Evolutionary conservation across 2,113 vertebrate species (phyloP).

Genomic region (Ranitomeya imitator): DNA sequence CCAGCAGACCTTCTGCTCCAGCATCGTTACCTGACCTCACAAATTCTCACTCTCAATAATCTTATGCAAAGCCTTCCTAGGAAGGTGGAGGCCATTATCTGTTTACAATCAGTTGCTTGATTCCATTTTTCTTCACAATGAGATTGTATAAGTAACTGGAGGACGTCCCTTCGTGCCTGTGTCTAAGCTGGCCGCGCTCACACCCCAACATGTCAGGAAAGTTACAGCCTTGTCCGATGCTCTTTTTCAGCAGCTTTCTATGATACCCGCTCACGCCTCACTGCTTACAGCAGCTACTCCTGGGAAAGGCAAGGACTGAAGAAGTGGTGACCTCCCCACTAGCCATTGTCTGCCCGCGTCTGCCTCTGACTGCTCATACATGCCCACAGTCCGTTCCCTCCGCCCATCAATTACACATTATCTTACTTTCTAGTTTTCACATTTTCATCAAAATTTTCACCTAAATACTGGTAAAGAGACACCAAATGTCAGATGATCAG

Average conservation of each 20-base stretch:
- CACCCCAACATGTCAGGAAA: slow-evolving; percentile 7
- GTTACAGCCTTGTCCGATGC: neutral
- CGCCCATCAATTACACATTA: neutral
- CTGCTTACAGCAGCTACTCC: slow-evolving; percentile 42
- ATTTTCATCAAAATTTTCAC: slow-evolving; percentile 11
- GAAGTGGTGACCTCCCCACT: slow-evolving; percentile 43
- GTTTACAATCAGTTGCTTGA: too few species aligned
- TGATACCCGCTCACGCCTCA: neutral
- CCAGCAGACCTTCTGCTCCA: too few species aligned
- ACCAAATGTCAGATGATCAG: neutral
- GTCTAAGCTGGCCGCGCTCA: neutral
- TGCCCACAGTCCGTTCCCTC: neutral
- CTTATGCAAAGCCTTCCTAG: too few species aligned
- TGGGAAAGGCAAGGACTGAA: slow-evolving; percentile 44
- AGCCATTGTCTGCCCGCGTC: neutral
- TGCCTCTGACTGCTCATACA: slow-evolving; percentile 38
- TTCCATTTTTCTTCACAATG: too few species aligned
- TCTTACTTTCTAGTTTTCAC: neutral
- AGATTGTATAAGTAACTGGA: neutral
- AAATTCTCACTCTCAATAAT: too few species aligned
- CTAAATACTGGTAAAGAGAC: neutral
- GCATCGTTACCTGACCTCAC: too few species aligned
- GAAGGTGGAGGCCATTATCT: too few species aligned
- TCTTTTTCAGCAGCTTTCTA: neutral
- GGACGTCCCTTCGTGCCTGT: neutral